Base-by-base conservation (phyloP, 2,888 invertebrate species). In the Eulithis testata region DNA sequence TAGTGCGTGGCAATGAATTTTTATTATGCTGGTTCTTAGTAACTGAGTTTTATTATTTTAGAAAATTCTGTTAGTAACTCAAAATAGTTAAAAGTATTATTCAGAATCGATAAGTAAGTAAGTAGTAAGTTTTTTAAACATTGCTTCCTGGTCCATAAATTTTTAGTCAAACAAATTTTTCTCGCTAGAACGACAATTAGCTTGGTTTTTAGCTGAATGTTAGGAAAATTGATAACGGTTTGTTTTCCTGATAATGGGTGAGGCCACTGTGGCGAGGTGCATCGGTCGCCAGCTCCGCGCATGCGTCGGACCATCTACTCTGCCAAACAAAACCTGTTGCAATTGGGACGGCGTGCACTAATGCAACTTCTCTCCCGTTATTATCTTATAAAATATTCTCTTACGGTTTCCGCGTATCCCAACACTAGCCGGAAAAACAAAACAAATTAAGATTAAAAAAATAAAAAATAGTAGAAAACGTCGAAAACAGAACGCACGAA, bases 281-380 rank as follows among this genome's bases (percentile, higher is more conserved):
- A 86, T 82, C 80, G 85, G 81, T 71, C 71, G 76, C 69, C 66
- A 63, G 66, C 62, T 69, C 49, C 71, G 81, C 92, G 92, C 92
- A 87, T 86, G 91, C 92, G 90, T 78, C 72, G 68, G 60, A 72
- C 70, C 77, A 71, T 65, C 55, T 54, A 56, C 82, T 83, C 84
- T 77, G 76, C 86, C 89, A 90, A 91, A 90, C 92, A 90, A 91
- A 91, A 93, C 92, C 92, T 93, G 92, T 93, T 93, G 92, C 92
- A 93, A 89, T 80, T 75, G 81, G 86, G 74, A 81, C 89, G 86
- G 88, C 90, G 90, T 93, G 92, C 92, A 91, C 87, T 81, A 80
- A 85, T 92, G 92, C 92, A 91, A 87, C 86, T 79, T 77, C 82
- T 82, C 86, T 86, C 83, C 21, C 82, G 82, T 78, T 81, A 86